phyloP scores from a whole-genome alignment of 1,140 invertebrate genomes.

The Hermetia illucens region DNA sequence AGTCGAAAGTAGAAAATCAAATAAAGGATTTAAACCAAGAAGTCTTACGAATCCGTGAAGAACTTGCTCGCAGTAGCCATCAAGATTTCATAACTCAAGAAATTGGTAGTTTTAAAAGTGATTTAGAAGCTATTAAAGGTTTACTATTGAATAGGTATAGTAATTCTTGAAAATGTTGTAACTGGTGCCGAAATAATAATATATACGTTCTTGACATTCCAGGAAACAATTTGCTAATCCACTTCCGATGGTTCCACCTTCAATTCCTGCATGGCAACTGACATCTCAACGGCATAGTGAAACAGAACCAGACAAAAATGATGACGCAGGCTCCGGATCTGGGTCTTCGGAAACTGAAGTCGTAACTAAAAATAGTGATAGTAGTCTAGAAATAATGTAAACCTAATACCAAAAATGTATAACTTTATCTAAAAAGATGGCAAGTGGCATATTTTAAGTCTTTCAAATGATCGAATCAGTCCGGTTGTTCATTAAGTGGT shows the following conservation, averaged over 20 bases:
- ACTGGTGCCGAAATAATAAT: constrained; percentile 3
- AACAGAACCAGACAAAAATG: constrained; percentile 25
- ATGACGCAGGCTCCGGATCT: constrained; percentile 36
- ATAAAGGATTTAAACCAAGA: constrained; percentile 44
- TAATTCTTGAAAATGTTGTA: constrained; percentile 5
- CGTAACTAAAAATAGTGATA: constrained; percentile 50
- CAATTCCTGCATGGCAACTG: constrained; percentile 63
- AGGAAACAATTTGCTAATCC: constrained; percentile 59
- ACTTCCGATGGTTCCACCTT: constrained; percentile 42
- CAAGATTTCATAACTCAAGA: constrained; percentile 39
- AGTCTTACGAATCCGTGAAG: constrained; percentile 35
- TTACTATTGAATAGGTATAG: constrained; percentile 54
- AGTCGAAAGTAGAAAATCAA: constrained; percentile 45
- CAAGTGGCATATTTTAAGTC: no score
- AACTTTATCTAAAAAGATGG: no score
- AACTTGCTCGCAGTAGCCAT: constrained; percentile 39
- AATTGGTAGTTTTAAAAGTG: constrained; percentile 53
- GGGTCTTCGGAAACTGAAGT: constrained; percentile 49
- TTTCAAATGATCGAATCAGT: no score
- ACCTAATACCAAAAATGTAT: no score
- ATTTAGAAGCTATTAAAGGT: constrained; percentile 61
- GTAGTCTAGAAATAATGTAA: constrained; percentile 54
- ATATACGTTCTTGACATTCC: constrained; percentile 11
- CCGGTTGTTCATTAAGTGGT: no score
- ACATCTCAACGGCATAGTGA: constrained; percentile 28